Conservation (phyloP, 2,888 invertebrate genomes). For the Ophion ventricosus region DNA sequence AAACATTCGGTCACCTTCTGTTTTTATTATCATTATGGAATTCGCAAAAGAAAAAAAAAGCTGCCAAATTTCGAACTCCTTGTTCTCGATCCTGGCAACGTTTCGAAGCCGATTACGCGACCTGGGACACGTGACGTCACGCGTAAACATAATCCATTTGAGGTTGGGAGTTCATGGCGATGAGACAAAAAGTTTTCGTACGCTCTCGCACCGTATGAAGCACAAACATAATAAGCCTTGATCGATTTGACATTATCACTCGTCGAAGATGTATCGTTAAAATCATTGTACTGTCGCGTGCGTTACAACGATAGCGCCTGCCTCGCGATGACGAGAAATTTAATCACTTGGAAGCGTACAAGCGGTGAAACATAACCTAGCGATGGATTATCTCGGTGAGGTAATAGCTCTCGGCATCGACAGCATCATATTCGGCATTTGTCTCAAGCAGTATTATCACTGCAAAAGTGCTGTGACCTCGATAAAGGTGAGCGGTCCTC, state of each 20-base stretch:
- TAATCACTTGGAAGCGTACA: constrained; percentile 8
- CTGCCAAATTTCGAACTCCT: no score
- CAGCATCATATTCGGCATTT: constrained; percentile 89
- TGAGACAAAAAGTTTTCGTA: not conserved
- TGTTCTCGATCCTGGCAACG: no score
- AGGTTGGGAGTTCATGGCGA: not conserved
- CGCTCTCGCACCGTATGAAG: not conserved
- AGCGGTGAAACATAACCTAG: constrained; percentile 71
- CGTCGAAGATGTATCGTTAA: constrained; percentile 12
- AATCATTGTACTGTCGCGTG: not conserved
- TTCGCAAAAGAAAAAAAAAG: no score
- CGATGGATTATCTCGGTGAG: constrained; percentile 92
- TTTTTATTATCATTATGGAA: no score
- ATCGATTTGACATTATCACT: not conserved
- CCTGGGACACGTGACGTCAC: constrained; percentile 26
- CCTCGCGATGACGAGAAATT: constrained; percentile 53
- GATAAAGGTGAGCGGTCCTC: constrained; percentile 86
- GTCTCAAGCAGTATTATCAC: constrained; percentile 90
- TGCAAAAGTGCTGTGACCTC: constrained; percentile 89
- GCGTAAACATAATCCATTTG: constrained; percentile 26
- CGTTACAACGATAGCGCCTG: constrained; percentile 2
- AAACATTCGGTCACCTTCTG: no score
- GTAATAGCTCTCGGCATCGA: constrained; percentile 90
- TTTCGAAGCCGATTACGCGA: not conserved
- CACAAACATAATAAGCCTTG: not conserved